Evolutionary conservation across 2,113 vertebrate genomes (phyloP).

Genomic region (Limanda limanda): DNA sequence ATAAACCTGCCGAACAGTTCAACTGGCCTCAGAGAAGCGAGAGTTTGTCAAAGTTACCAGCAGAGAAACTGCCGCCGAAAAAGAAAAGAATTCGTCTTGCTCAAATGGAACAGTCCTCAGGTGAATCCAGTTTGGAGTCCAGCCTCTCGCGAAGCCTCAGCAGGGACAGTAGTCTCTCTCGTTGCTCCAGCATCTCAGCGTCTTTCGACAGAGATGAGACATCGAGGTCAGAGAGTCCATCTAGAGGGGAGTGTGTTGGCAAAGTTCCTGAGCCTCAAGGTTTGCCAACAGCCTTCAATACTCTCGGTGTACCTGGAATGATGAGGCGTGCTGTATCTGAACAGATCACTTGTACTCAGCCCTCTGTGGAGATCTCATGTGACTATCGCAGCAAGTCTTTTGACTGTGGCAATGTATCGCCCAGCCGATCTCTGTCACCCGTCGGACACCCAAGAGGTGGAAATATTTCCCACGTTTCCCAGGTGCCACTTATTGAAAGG

Average conservation of each 20-base stretch:
- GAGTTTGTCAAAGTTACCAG: conserved; percentile 93
- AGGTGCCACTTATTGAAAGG: conserved; percentile 93
- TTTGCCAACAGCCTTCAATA: conserved; percentile 85
- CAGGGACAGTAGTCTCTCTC: conserved; percentile 94
- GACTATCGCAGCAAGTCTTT: conserved; percentile 97
- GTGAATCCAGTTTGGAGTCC: conserved; percentile 94
- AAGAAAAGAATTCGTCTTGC: conserved; percentile 97
- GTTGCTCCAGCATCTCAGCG: conserved; percentile 92
- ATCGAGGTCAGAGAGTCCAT: conserved; percentile 85
- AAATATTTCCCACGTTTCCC: conserved; percentile 71
- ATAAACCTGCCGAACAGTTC: conserved; percentile 90
- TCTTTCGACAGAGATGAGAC: conserved; percentile 94
- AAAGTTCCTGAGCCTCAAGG: conserved; percentile 87
- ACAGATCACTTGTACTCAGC: conserved; percentile 90
- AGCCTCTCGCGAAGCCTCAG: conserved; percentile 93
- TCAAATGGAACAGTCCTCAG: conserved; percentile 95
- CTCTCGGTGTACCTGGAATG: conserved; percentile 88
- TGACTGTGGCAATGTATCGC: conserved; percentile 89
- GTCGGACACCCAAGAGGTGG: conserved; percentile 77
- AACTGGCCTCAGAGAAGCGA: conserved; percentile 97
- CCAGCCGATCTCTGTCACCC: conserved; percentile 77
- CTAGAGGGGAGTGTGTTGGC: conserved; percentile 81
- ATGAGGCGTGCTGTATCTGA: conserved; percentile 95
- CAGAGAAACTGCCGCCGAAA: conserved; percentile 97
- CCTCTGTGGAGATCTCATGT: conserved; percentile 87